These are phyloP conservation scores for Eleginops maclovinus DNA, from an alignment of 2,113 vertebrate species.

Conservation along the genomic window DNA sequence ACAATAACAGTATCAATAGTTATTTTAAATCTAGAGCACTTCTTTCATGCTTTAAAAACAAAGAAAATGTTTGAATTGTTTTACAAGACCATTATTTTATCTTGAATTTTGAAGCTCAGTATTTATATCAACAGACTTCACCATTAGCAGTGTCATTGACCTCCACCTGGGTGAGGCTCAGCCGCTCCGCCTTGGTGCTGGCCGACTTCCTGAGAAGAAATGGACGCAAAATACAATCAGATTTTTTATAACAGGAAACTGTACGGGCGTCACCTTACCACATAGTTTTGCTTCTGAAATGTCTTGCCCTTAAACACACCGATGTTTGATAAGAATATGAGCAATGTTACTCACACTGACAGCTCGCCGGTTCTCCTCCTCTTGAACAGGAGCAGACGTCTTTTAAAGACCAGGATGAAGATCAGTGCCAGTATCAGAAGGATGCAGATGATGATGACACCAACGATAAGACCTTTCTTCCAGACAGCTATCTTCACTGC, in stretches of 20 bases:
- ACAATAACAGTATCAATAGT: not conserved
- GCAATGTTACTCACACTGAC: constrained; percentile 78
- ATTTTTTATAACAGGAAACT: constrained; percentile 50
- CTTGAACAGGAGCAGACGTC: constrained; percentile 41
- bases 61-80: not conserved
- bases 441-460: constrained; percentile 51
- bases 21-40: not conserved
- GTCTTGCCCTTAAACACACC: not conserved
- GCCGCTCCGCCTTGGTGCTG: constrained; percentile 73
- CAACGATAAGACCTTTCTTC: constrained; percentile 81
- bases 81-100: not conserved
- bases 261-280: not conserved
- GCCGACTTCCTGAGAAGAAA: constrained; percentile 76
- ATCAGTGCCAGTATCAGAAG: constrained; percentile 64
- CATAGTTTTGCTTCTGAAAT: not conserved
- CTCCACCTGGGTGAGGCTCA: constrained; percentile 80
- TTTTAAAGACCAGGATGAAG: constrained; percentile 69
- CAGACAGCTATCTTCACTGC: constrained; percentile 81
- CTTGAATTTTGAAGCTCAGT: not conserved
- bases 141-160: constrained; percentile 74
- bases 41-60: not conserved
- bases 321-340: constrained; percentile 4
- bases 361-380: constrained; percentile 58
- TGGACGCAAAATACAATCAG: constrained; percentile 48
- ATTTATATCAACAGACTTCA: constrained; percentile 36